phyloP scores from a whole-genome alignment of 1,140 invertebrate species.

The Diorhabda elongata region DNA sequence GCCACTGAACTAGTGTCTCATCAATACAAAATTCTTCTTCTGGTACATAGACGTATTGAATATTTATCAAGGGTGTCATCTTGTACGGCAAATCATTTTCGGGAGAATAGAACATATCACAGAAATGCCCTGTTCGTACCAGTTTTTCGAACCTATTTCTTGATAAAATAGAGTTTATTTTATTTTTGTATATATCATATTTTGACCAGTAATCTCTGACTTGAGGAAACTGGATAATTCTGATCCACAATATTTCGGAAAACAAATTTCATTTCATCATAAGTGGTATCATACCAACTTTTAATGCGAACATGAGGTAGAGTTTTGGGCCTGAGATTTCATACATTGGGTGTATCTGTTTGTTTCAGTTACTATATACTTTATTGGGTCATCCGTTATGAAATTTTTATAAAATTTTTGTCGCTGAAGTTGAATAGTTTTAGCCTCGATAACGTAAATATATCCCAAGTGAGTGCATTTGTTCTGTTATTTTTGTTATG shows the following conservation, averaged over 20 bases:
- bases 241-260: constrained; percentile 12
- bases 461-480: too few relatives aligned
- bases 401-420: constrained; percentile 8
- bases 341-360: constrained; percentile 10
- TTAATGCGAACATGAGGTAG: constrained; percentile 4
- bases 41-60: constrained; percentile 38
- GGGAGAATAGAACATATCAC: constrained; percentile 26
- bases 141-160: constrained; percentile 45
- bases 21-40: constrained; percentile 43
- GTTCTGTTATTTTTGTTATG: too few relatives aligned
- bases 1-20: constrained; percentile 46
- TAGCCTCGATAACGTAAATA: too few relatives aligned
- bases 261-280: constrained; percentile 13
- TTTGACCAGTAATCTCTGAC: neutral
- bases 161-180: constrained; percentile 32
- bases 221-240: neutral
- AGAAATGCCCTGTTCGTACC: constrained; percentile 44
- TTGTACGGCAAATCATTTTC: constrained; percentile 34
- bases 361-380: constrained; percentile 5
- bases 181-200: neutral
- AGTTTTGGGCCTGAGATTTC: neutral
- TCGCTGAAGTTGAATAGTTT: too few relatives aligned
- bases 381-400: constrained; percentile 8
- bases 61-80: constrained; percentile 37
- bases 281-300: neutral